phyloP scores from a whole-genome alignment of 1,140 invertebrate genomes.

The Drosophila nannoptera region DNA sequence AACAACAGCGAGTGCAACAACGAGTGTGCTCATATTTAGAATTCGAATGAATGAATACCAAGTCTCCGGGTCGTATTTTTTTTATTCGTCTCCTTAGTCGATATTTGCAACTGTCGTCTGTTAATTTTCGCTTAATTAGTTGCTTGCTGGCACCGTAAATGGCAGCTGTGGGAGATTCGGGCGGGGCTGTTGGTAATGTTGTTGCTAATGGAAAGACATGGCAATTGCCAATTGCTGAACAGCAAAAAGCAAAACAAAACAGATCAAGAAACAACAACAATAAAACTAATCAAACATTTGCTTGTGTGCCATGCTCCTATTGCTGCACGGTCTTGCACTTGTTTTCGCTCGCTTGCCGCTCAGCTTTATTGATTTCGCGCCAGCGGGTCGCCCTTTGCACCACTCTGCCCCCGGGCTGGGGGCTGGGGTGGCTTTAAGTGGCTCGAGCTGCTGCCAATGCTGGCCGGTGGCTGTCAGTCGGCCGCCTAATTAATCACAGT shows the following conservation, averaged over 20 bases:
- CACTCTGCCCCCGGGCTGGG: conserved; percentile 19
- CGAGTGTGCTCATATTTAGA: conserved; percentile 36
- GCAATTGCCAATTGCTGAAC: conserved; percentile 57
- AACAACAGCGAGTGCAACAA: conserved; percentile 38
- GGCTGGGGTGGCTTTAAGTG: conserved; percentile 27
- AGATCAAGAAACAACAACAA: conserved; percentile 8
- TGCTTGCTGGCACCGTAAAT: conserved; percentile 54
- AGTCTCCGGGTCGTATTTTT: conserved; percentile 26
- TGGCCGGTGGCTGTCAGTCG: conserved; percentile 33
- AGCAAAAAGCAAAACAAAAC: conserved; percentile 26
- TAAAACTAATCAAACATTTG: conserved; percentile 60
- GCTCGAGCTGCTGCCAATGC: conserved; percentile 26
- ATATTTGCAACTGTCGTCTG: conserved; percentile 66
- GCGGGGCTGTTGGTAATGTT: conserved; percentile 48
- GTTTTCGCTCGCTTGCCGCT: conserved; percentile 43
- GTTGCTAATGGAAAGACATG: conserved; percentile 45
- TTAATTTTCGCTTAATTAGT: conserved; percentile 73
- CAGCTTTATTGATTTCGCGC: conserved; percentile 73
- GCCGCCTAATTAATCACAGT: conserved; percentile 70
- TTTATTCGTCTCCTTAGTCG: not conserved
- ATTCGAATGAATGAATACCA: conserved; percentile 35
- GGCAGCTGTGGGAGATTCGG: not conserved
- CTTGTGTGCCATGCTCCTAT: conserved; percentile 51
- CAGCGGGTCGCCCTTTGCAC: conserved; percentile 63
- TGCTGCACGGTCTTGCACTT: conserved; percentile 38